phyloP scores from a whole-genome alignment of 2,888 invertebrate species.

The Pseudococcus viburni region DNA sequence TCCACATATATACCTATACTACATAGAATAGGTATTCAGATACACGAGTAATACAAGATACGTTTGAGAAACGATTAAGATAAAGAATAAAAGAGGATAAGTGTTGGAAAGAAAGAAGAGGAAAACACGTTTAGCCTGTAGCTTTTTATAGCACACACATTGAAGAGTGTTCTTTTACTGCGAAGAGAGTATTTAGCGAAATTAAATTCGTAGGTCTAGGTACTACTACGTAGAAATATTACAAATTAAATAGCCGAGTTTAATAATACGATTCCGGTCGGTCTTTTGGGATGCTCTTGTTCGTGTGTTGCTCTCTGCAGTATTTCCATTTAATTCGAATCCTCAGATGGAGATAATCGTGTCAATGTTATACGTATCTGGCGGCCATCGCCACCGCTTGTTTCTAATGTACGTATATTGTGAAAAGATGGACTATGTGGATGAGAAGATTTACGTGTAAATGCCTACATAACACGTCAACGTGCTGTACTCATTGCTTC shows the following conservation, averaged over 20 bases:
- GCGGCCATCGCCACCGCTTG: slow-evolving; percentile 38
- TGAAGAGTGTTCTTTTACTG: background rate
- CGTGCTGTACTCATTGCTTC: background rate
- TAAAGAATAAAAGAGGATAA: background rate
- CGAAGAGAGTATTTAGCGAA: slow-evolving; percentile 9
- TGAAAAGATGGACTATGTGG: background rate
- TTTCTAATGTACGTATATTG: background rate
- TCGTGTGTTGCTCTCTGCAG: background rate
- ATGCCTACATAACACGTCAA: background rate
- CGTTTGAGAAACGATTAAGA: slow-evolving; percentile 34
- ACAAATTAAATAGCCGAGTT: slow-evolving; percentile 30
- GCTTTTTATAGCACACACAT: background rate
- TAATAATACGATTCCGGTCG: slow-evolving; percentile 1
- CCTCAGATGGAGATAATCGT: slow-evolving; percentile 9
- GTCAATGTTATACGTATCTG: slow-evolving; percentile 39
- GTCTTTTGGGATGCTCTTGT: slow-evolving; percentile 10
- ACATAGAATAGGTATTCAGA: background rate
- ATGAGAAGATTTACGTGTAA: background rate
- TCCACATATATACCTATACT: slow-evolving; percentile 46
- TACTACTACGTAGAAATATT: slow-evolving; percentile 4
- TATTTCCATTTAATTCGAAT: slow-evolving; percentile 15
- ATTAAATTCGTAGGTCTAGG: background rate
- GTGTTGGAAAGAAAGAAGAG: background rate
- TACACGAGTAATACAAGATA: background rate
- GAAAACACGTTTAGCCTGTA: slow-evolving; percentile 10